Conservation (phyloP, 1,140 invertebrate genomes). For the Macrocentrus cingulum region DNA sequence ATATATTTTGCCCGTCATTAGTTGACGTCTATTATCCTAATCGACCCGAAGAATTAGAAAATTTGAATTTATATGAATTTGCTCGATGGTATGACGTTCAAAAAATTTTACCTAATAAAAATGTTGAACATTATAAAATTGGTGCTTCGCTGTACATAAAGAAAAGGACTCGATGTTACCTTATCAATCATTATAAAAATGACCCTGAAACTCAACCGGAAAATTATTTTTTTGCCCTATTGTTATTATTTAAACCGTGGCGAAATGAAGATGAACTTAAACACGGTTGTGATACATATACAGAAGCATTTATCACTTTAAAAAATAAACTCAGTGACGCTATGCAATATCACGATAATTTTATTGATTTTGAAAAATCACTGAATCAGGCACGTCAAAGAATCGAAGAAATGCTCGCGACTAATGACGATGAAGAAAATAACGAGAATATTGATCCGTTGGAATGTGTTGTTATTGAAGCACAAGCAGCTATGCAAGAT, state of each 20-base stretch:
- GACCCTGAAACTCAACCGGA: constrained; percentile 19
- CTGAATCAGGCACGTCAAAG: not conserved
- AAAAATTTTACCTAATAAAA: not conserved
- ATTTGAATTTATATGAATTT: not conserved
- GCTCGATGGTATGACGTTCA: not conserved
- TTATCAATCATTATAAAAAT: constrained; percentile 26
- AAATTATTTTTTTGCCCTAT: constrained; percentile 25
- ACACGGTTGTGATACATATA: constrained; percentile 21
- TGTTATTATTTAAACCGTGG: constrained; percentile 34
- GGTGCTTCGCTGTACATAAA: constrained; percentile 10
- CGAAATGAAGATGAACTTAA: constrained; percentile 16
- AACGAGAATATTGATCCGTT: not conserved
- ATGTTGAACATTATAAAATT: constrained; percentile 1
- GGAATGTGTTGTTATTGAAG: not conserved
- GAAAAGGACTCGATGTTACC: constrained; percentile 21
- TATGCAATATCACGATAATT: not conserved
- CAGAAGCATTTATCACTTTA: not conserved
- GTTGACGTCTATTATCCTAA: constrained; percentile 3
- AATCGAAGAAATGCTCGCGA: not conserved
- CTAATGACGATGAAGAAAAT: not conserved
- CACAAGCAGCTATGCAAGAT: not conserved
- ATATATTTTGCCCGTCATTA: constrained; percentile 3
- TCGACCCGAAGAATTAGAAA: not conserved
- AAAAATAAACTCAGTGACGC: not conserved
- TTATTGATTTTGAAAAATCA: not conserved